phyloP scores from a whole-genome alignment of 2,888 invertebrate genomes.

The Luffia ferchaultella region DNA sequence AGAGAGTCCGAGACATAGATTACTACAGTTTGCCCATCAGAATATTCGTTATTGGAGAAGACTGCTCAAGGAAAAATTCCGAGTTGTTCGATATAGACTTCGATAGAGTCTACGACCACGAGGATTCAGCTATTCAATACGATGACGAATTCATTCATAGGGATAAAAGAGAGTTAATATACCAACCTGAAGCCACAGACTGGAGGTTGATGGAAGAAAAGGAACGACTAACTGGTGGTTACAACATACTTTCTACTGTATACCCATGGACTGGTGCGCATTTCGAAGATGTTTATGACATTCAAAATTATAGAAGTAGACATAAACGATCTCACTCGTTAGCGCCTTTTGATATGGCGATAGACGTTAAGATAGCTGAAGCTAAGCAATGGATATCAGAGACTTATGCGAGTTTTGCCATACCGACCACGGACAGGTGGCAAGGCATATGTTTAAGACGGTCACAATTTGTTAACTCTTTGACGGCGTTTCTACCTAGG shows the following conservation, averaged over 20 bases:
- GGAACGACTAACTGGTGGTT: constrained; percentile 55
- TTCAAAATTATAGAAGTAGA: constrained; percentile 56
- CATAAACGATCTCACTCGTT: constrained; percentile 51
- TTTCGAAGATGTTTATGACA: constrained; percentile 56
- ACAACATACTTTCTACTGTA: constrained; percentile 50
- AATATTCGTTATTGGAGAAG: constrained; percentile 75
- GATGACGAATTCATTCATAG: constrained; percentile 41
- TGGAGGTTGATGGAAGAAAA: constrained; percentile 54
- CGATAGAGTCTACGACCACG: constrained; percentile 64
- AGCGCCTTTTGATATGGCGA: constrained; percentile 63
- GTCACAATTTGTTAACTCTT: constrained; percentile 82
- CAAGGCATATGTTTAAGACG: constrained; percentile 81
- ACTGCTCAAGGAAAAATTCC: constrained; percentile 71
- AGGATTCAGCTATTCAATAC: constrained; percentile 47
- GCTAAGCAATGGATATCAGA: constrained; percentile 88
- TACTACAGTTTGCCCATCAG: constrained; percentile 84
- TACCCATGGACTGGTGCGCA: constrained; percentile 62
- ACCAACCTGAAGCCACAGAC: constrained; percentile 37
- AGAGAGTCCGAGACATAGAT: constrained; percentile 79
- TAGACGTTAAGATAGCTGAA: constrained; percentile 74
- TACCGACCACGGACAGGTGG: constrained; percentile 83
- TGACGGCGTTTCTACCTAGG: constrained; percentile 79
- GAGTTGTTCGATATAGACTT: constrained; percentile 68
- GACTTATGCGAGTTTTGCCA: constrained; percentile 87
- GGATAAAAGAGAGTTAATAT: constrained; percentile 43